Conservation (phyloP, 2,888 invertebrate species). For the Dugesia japonica region DNA sequence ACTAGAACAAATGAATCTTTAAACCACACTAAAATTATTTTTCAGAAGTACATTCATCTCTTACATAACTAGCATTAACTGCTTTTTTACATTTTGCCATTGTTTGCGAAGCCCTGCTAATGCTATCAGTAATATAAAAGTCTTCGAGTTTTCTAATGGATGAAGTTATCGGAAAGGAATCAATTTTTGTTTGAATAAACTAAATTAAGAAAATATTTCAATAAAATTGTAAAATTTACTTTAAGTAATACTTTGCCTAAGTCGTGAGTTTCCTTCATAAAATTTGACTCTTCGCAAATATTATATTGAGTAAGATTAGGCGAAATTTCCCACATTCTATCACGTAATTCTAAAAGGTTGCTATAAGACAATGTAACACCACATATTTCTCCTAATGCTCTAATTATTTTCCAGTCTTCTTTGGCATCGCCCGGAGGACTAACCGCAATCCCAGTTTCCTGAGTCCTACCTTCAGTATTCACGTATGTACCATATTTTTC, state of each 20-base stretch:
- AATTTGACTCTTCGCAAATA: conserved; percentile 66
- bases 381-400: conserved; percentile 77
- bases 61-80: conserved; percentile 53
- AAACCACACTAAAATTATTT: not conserved
- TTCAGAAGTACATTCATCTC: not conserved
- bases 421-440: conserved; percentile 78
- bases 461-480: conserved; percentile 88
- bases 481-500: conserved; percentile 93
- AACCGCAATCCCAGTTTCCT: conserved; percentile 70
- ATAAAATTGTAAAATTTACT: not conserved
- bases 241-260: conserved; percentile 51
- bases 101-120: conserved; percentile 83
- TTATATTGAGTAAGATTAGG: conserved; percentile 75
- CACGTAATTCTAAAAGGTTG: conserved; percentile 63
- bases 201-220: not conserved
- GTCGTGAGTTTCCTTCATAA: conserved; percentile 63
- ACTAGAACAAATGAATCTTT: not conserved
- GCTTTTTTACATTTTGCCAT: conserved; percentile 96
- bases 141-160: conserved; percentile 55
- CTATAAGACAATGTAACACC: conserved; percentile 69
- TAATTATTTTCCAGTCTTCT: conserved; percentile 92
- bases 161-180: conserved; percentile 23
- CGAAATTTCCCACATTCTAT: conserved; percentile 65
- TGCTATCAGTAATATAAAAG: conserved; percentile 76
- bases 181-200: conserved; percentile 26